Base-by-base conservation (phyloP, 2,113 vertebrate genomes). In the Nycticryphes semicollaris region DNA sequence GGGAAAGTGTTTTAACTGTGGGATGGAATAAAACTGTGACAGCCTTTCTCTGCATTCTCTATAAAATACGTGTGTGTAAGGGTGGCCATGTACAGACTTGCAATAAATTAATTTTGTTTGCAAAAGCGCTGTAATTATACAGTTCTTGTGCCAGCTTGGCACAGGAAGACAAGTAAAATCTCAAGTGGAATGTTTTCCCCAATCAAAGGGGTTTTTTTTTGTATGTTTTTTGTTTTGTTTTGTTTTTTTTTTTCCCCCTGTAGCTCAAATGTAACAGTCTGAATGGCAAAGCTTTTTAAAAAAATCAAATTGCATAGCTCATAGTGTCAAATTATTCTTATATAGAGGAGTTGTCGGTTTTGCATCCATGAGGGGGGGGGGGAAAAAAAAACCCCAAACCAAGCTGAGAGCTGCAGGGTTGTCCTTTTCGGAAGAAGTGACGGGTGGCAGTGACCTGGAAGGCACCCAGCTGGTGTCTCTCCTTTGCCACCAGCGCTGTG, bases 101-200 rank as follows among this genome's bases (percentile, higher is more conserved):
- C 54, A 94, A 64, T 84, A 88, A 96, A 90, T 92, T 95, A 87
- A 93, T 96, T 95, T 66, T 87, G 95, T 93, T 94, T 96, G 94
- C 90, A 73, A 60, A 95, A 92, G 53, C 12, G 1, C 85, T 81
- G 41, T 95, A 94, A 96, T 96, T 87, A 93, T 9, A 66, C 22
- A 45, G n/a, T 75, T 89, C 72, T 82, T 51, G 64, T 96, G 93
- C 94, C 93, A 96, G 0, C 76, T 96, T 97, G 94, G 93, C 94
- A 57, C 35, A 45, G 69, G 85, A 45, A 91, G 91, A 93, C 67
- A 77, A 73, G 92, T 47, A 56, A 84, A 80, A 75, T 96, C 81
- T 94, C 76, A 60, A 93, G 31, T 11, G 70, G 87, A 96, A 95
- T 90, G 86, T 43, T 67, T 77, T 77, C 83, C 83, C 76, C 18